phyloP scores from a whole-genome alignment of 2,797 vertebrate species.

The Tolypeutes matacus region DNA sequence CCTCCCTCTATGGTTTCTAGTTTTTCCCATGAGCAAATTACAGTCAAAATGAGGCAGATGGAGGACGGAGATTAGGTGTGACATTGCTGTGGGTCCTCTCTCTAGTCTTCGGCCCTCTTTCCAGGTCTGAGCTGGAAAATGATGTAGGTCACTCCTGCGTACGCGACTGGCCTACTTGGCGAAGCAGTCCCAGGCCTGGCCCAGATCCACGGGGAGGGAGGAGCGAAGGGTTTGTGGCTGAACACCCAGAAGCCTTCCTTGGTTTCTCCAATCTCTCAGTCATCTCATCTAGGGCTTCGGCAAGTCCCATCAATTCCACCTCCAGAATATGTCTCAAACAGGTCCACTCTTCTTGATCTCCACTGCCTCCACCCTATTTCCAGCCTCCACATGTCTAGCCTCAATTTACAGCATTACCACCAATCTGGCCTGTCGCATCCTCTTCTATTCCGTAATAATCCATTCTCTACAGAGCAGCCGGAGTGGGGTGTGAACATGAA shows the following conservation, averaged over 20 bases:
- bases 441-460: rapidly evolving
- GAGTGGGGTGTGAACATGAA: neutral
- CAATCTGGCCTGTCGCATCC: neutral
- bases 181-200: neutral
- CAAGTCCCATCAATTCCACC: neutral
- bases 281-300: neutral
- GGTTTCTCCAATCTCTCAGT: neutral
- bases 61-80: neutral
- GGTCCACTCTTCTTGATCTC: neutral
- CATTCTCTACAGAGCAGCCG: neutral
- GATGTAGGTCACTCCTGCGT: neutral
- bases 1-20: neutral
- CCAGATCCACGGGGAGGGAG: neutral
- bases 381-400: neutral
- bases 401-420: neutral
- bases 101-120: neutral
- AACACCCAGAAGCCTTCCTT: neutral
- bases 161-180: neutral
- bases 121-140: neutral
- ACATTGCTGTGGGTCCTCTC: neutral
- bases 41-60: neutral
- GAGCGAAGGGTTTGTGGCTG: neutral
- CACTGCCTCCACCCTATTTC: neutral
- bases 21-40: neutral
- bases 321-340: neutral